These are phyloP conservation scores for Scaptomyza caliginosa DNA, from an alignment of 2,888 invertebrate species.

Conservation along the genomic window DNA sequence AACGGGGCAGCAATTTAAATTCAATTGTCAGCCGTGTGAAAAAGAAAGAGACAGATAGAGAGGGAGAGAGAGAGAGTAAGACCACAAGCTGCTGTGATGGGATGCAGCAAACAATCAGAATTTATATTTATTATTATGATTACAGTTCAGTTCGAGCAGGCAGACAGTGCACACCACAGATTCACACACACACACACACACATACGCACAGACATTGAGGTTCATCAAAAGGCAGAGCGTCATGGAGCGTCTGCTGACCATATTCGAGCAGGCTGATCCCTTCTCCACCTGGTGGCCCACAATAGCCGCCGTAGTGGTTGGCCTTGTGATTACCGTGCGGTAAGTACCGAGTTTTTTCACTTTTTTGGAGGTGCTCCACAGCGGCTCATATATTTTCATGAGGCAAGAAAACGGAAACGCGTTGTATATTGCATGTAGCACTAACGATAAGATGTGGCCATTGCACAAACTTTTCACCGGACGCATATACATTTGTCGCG, in stretches of 20 bases:
- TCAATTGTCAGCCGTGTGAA: slow-evolving; percentile 70
- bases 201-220: background rate
- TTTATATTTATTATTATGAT: slow-evolving; percentile 67
- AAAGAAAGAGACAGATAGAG: slow-evolving; percentile 2
- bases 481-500: slow-evolving; percentile 61
- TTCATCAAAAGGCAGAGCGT: slow-evolving; percentile 45
- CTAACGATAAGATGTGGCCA: slow-evolving; percentile 46
- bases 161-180: slow-evolving; percentile 43
- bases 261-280: slow-evolving; percentile 84
- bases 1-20: slow-evolving; percentile 72
- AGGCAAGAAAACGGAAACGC: slow-evolving; percentile 43
- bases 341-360: slow-evolving; percentile 77
- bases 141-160: slow-evolving; percentile 57
- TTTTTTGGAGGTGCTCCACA: background rate
- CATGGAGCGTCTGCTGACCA: slow-evolving; percentile 82
- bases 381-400: slow-evolving; percentile 50
- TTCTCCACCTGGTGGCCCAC: slow-evolving; percentile 86
- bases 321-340: slow-evolving; percentile 85
- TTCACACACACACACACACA: slow-evolving; percentile 13
- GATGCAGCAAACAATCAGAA: slow-evolving; percentile 52
- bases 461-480: slow-evolving; percentile 61
- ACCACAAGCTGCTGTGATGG: slow-evolving; percentile 6
- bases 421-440: slow-evolving; percentile 14
- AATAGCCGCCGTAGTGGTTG: slow-evolving; percentile 85
- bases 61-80: background rate